Evolutionary conservation across 2,797 vertebrate genomes (phyloP).

Genomic region (Typhlichthys eigenmanni): DNA sequence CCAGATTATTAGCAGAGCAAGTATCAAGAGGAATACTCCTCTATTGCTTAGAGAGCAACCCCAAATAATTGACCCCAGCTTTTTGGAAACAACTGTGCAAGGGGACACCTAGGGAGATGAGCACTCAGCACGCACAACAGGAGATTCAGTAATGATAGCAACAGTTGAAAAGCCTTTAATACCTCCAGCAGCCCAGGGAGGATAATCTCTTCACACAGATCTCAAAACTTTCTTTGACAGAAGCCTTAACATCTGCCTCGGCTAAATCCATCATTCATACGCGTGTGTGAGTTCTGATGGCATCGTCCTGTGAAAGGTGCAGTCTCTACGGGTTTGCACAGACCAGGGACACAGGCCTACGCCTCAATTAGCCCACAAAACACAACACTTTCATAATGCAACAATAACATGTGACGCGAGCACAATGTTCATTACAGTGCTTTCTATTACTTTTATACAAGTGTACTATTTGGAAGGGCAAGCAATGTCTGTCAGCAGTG

Average conservation of each 20-base stretch:
- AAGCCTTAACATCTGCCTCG: constrained; percentile 5
- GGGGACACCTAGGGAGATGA: no score
- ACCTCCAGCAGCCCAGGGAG: background rate
- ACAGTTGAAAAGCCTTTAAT: background rate
- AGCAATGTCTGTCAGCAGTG: background rate
- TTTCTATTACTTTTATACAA: background rate
- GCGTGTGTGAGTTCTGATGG: background rate
- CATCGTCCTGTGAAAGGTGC: background rate
- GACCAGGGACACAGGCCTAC: background rate
- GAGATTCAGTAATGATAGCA: constrained; percentile 9
- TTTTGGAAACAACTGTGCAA: no score
- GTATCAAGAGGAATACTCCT: no score
- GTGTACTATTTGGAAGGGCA: constrained; percentile 6
- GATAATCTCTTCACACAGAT: constrained; percentile 2
- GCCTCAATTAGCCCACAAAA: background rate
- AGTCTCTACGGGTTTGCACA: background rate
- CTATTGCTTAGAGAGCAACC: no score
- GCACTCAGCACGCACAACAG: background rate
- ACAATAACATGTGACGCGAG: background rate
- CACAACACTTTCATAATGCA: background rate
- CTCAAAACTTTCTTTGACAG: background rate
- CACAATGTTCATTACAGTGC: background rate
- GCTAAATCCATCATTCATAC: background rate
- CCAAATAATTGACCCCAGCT: no score
- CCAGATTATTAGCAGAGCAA: no score